A percentile compares a stretch with the other conserved stretches of the same genome.
phyloP scores from a whole-genome alignment of 53 echinoderm and acorn worm genomes.

The Henricia sp. region DNA sequence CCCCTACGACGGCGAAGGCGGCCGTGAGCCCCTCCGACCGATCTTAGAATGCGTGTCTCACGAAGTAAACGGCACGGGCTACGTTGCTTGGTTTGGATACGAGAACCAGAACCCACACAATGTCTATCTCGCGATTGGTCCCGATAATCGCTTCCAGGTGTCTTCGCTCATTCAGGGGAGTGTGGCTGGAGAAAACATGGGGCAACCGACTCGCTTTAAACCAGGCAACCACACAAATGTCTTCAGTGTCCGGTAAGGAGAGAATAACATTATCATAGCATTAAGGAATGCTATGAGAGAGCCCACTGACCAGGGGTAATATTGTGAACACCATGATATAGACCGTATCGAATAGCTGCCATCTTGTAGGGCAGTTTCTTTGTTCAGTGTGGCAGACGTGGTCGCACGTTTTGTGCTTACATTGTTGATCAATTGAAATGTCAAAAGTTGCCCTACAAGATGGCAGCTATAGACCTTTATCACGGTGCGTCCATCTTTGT shows the following conservation, averaged over 20 bases:
- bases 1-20: conserved; percentile 79
- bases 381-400: too few relatives aligned
- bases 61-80: conserved; percentile 52
- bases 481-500: too few relatives aligned
- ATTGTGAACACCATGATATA: too few relatives aligned
- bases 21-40: conserved; percentile 61
- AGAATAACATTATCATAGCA: too few relatives aligned
- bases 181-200: conserved; percentile 62
- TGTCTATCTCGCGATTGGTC: conserved; percentile 81
- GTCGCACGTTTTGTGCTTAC: too few relatives aligned
- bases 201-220: conserved; percentile 85
- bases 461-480: too few relatives aligned
- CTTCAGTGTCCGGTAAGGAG: conserved; percentile 67
- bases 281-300: too few relatives aligned
- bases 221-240: conserved; percentile 81
- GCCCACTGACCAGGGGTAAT: too few relatives aligned
- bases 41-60: conserved; percentile 76
- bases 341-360: too few relatives aligned
- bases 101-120: conserved; percentile 82
- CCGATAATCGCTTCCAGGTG: conserved; percentile 77
- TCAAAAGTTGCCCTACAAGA: too few relatives aligned
- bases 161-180: conserved; percentile 23
- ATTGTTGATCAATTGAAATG: too few relatives aligned
- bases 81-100: conserved; percentile 89
- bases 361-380: too few relatives aligned